Evolutionary conservation across 2,888 invertebrate genomes (phyloP).

Genomic region (Drosophila paramelanica): DNA sequence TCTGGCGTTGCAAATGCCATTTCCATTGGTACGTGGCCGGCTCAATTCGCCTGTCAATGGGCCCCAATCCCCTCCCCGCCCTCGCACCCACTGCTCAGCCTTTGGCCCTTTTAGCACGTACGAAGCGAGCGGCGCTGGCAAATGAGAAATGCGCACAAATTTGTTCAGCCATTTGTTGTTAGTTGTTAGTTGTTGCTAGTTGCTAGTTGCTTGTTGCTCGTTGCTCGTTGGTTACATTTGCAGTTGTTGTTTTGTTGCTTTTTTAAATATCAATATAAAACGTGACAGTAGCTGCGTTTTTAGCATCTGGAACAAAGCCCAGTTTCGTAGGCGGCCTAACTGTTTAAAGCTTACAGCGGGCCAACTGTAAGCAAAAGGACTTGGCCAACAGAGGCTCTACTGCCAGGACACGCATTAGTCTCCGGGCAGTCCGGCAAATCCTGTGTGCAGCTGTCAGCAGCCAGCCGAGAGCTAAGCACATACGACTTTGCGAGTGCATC

Average conservation of each 20-base stretch:
- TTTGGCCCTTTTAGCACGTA: slow-evolving; percentile 35
- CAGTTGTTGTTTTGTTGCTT: slow-evolving; percentile 24
- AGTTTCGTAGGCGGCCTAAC: slow-evolving; percentile 45
- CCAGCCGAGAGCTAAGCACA: not conserved
- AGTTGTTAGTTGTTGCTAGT: slow-evolving; percentile 71
- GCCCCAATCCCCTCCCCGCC: not conserved
- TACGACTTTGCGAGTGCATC: not conserved
- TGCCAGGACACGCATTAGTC: not conserved
- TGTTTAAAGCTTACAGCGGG: slow-evolving; percentile 35
- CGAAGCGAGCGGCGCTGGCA: slow-evolving; percentile 32
- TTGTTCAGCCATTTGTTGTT: slow-evolving; percentile 74
- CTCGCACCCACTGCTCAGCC: not conserved
- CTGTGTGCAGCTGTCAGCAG: not conserved
- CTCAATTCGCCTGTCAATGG: slow-evolving; percentile 40
- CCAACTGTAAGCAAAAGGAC: slow-evolving; percentile 33
- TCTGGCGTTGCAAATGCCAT: slow-evolving; percentile 52
- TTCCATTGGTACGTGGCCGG: slow-evolving; percentile 69
- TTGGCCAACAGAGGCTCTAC: not conserved
- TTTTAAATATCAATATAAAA: slow-evolving; percentile 77
- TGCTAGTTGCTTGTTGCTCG: slow-evolving; percentile 46
- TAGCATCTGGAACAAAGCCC: slow-evolving; percentile 35
- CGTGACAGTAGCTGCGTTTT: slow-evolving; percentile 62
- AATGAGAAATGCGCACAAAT: slow-evolving; percentile 69
- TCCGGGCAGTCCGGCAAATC: not conserved
- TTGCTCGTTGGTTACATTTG: slow-evolving; percentile 21